A percentile compares a stretch with the other conserved stretches of the same genome.
Conservation (phyloP, 2,113 vertebrate genomes). For the Tympanuchus pallidicinctus region DNA sequence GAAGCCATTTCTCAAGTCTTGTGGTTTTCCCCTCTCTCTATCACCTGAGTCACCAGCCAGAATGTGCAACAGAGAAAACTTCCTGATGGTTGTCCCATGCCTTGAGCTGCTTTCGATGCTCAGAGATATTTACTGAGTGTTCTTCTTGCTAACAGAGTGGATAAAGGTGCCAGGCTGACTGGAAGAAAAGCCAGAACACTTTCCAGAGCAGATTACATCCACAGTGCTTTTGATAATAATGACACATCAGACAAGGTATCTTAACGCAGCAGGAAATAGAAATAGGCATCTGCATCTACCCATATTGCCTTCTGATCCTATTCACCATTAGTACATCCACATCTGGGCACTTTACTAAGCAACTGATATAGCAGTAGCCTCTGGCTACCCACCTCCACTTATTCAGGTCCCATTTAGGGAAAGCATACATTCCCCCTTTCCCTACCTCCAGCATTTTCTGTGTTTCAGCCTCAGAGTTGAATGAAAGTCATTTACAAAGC, state of each 20-base stretch:
- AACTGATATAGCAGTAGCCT: background rate
- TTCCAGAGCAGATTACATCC: background rate
- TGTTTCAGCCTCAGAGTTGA: background rate
- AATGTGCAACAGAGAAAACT: background rate
- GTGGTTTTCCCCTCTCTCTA: background rate
- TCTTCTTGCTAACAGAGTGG: background rate
- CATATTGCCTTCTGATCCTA: background rate
- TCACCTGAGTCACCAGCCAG: background rate
- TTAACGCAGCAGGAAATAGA: background rate
- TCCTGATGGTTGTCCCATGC: background rate
- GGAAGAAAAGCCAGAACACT: background rate
- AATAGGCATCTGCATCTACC: background rate
- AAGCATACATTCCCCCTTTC: rapidly evolving
- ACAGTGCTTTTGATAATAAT: background rate
- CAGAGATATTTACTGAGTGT: background rate
- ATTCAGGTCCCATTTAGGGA: background rate
- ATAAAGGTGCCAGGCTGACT: background rate
- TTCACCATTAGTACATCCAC: background rate
- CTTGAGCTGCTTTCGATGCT: background rate
- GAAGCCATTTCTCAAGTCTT: background rate
- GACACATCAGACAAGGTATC: background rate
- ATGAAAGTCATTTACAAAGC: background rate
- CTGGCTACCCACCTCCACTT: background rate
- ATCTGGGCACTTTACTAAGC: background rate
- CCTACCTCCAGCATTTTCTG: background rate